These are phyloP conservation scores for Limulus polyphemus DNA, from an alignment of 2,888 invertebrate species.

Conservation along the genomic window DNA sequence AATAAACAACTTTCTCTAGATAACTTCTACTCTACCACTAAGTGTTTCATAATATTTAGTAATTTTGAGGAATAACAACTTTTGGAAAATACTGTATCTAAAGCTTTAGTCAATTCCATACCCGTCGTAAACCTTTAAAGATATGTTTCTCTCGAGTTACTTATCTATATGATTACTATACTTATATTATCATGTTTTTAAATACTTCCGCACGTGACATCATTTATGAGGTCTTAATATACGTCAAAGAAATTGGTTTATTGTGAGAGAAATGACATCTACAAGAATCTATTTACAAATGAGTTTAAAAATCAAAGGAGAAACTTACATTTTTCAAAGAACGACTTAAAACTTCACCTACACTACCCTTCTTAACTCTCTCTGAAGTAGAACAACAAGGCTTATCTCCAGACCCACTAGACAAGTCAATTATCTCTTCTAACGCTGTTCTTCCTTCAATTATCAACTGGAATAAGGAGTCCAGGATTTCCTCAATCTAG, in stretches of 20 bases:
- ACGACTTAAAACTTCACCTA: slow-evolving; percentile 37
- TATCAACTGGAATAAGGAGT: slow-evolving; percentile 47
- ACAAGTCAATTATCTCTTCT: slow-evolving; percentile 45
- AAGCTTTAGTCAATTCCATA: no score
- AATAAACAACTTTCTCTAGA: no score
- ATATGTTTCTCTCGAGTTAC: no score
- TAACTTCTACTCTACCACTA: no score
- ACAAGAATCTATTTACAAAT: no score
- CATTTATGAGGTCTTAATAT: not conserved
- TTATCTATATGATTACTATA: not conserved
- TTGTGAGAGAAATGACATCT: not conserved
- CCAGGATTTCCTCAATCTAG: slow-evolving; percentile 50
- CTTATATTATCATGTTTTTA: not conserved
- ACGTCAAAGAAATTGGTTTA: not conserved
- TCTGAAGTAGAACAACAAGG: slow-evolving; percentile 21
- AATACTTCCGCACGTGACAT: not conserved
- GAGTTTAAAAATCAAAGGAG: no score
- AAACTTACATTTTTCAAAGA: slow-evolving; percentile 37
- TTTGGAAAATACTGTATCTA: no score
- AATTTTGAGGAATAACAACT: no score
- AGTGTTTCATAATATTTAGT: no score
- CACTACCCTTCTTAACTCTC: slow-evolving; percentile 31
- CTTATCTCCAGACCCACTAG: slow-evolving; percentile 29
- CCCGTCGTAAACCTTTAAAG: no score
- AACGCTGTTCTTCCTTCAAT: slow-evolving; percentile 48